Evolutionary conservation across 2,113 vertebrate genomes (phyloP), one percentile per base, ranked within the genome.

Genomic region (Lampris megalopsis): DNA sequence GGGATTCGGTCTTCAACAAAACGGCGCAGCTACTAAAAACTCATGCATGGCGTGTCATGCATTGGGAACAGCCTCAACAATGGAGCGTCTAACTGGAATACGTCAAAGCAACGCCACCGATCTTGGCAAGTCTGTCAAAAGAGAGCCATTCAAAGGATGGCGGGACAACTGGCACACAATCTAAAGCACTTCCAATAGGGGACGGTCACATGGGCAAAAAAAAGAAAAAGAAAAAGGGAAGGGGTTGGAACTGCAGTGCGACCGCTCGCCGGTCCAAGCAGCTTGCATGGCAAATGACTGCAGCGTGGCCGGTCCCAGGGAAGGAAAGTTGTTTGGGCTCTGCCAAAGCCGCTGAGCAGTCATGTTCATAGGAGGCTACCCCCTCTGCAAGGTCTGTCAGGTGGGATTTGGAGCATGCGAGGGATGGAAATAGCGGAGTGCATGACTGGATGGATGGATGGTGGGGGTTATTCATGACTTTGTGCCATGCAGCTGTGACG

Each of bases 401-500:
- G 80, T 86, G 82, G 87, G 86, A 73, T 85, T 86, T 77, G 81
- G 63, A 79, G 84, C 86, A 73, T 54, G 82, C 85, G 75, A 80
- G 79, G 66, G 63, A 73, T 60, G 77, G 56, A 81, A 89, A 90
- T 83, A 87, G 88, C 87, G 86, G 82, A 71, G 82, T 71, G 75
- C 82, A 75, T 76, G 89, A 88, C 82, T 84, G 88, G 86, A 90
- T 86, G 81, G 72, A 84, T 82, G 84, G 87, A 87, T 83, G 85
- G 82, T 24, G 24, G 77, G 59, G 78, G 81, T 82, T 79, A 72
- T 81, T 85, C 74, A 74, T 78, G 61, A 68, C 57, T 86, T 71
- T 77, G 75, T 92, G 90, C 89, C 89, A 89, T 85, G 61, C 91
- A 90, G 89, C 92, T 92, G 92, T 60, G 64, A 52, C 79, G 73